Percentiles rank a stretch among this genome's conserved stretches.
These are phyloP conservation scores for Chlorops oryzae DNA, from an alignment of 1,140 invertebrate species.

Conservation along the genomic window DNA sequence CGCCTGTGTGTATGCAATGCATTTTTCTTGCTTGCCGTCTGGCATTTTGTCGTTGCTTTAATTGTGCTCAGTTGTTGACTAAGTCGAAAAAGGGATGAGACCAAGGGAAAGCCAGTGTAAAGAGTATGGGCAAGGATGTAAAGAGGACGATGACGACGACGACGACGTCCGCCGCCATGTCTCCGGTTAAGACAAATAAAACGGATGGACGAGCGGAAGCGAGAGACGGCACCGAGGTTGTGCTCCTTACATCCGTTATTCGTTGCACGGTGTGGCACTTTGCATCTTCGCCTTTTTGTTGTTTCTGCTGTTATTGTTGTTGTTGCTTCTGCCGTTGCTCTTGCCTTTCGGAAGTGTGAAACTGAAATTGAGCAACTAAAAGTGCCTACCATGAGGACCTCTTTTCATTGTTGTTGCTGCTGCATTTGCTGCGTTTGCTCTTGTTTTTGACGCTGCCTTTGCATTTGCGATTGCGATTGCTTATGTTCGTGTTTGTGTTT, in stretches of 20 bases:
- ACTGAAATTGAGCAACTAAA: slow-evolving; percentile 47
- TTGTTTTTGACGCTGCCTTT: neutral
- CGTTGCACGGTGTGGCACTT: too few species aligned
- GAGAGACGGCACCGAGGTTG: too few species aligned
- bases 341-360: slow-evolving; percentile 38
- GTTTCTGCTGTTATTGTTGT: neutral
- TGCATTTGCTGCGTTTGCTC: neutral
- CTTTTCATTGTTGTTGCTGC: neutral
- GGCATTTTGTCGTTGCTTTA: too few species aligned
- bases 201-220: too few species aligned
- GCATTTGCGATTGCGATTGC: neutral
- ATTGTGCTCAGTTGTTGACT: too few species aligned
- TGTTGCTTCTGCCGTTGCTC: neutral
- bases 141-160: neutral
- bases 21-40: too few species aligned
- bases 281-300: too few species aligned
- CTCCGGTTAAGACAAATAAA: too few species aligned
- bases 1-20: too few species aligned
- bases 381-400: slow-evolving; percentile 30
- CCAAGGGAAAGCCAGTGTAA: neutral
- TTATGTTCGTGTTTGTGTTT: slow-evolving; percentile 3
- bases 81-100: too few species aligned
- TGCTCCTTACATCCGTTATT: too few species aligned
- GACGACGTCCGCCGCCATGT: too few species aligned
- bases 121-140: neutral